Conservation (phyloP, 2,113 vertebrate species). For the Podarcis muralis region DNA sequence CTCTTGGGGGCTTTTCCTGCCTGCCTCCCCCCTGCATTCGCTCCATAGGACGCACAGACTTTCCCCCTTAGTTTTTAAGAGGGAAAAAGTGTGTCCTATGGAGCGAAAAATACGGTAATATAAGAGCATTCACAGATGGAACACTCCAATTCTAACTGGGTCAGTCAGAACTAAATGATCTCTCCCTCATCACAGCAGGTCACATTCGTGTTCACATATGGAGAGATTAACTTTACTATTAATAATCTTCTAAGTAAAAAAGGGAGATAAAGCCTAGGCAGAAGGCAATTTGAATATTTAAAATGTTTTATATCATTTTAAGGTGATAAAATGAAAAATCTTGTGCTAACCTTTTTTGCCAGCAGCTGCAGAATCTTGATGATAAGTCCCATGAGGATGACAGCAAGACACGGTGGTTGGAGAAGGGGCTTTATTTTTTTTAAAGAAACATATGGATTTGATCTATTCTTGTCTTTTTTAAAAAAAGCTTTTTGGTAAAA, state of each 20-base stretch:
- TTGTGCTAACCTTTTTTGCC: background rate
- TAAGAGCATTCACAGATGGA: background rate
- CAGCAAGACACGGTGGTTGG: background rate
- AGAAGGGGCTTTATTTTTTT: background rate
- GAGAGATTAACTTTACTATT: conserved; percentile 1
- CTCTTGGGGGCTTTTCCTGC: too few relatives aligned
- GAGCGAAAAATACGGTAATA: background rate
- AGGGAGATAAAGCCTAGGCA: background rate
- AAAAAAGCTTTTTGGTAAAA: too few relatives aligned
- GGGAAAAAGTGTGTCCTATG: too few relatives aligned
- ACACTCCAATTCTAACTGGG: background rate
- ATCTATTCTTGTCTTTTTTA: background rate
- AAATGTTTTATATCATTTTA: background rate
- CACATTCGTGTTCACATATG: background rate
- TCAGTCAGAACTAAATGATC: background rate
- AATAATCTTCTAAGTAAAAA: background rate
- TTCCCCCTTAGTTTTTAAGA: too few relatives aligned
- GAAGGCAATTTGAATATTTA: background rate
- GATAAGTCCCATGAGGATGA: background rate
- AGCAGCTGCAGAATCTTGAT: background rate
- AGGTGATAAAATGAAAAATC: conserved; percentile 1
- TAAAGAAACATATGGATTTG: background rate
- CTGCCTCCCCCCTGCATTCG: too few relatives aligned
- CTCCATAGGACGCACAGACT: too few relatives aligned
- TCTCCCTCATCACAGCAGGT: background rate